Evolutionary conservation across 2,797 vertebrate genomes (phyloP), one percentile per base, ranked within the genome.

Genomic region (Galaxias olidus): DNA sequence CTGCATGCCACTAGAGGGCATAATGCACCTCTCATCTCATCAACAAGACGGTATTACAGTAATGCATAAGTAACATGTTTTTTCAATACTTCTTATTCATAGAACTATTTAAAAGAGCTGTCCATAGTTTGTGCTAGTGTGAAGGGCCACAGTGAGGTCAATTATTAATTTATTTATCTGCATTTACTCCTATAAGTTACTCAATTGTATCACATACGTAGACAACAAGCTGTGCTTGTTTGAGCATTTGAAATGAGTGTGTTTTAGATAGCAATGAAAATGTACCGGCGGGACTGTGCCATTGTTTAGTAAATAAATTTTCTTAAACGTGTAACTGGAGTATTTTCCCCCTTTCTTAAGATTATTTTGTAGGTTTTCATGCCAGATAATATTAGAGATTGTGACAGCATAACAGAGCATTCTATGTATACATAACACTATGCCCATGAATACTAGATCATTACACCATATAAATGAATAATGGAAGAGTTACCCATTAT

Each of bases 201-300:
- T 59, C 58, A 12, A 20, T 13, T 56, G 54, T 10, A 40, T 56
- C 14, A 56, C 19, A 19, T 6, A 2, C 41, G 14, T 19, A 20
- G 0, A 43, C 55, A 80, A 74, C 85, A 77, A 89, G 83, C 84
- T 72, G 85, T 52, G 80, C 82, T 88, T 84, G 84, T 83, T 73
- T 56, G 52, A 76, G 59, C 54, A 67, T 75, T 60, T 18, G 40
- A n/a, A 20, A 49, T 49, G 20, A 58, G 40, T 41, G 30, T 80
- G 84, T 82, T 84, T 75, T 85, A 83, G 77, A 66, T 76, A 79
- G 77, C 74, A 58, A 44, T 57, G 17, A 10, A 14, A 30, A 57
- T 58, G 18, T 45, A 58, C 80, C 80, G 76, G 76, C 80, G 74
- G 68, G 84, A 55, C 72, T 83, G 76, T 83, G 79, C 77, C 61